These are phyloP conservation scores for Xyrichtys novacula DNA, from an alignment of 2,797 vertebrate genomes.

Conservation along the genomic window DNA sequence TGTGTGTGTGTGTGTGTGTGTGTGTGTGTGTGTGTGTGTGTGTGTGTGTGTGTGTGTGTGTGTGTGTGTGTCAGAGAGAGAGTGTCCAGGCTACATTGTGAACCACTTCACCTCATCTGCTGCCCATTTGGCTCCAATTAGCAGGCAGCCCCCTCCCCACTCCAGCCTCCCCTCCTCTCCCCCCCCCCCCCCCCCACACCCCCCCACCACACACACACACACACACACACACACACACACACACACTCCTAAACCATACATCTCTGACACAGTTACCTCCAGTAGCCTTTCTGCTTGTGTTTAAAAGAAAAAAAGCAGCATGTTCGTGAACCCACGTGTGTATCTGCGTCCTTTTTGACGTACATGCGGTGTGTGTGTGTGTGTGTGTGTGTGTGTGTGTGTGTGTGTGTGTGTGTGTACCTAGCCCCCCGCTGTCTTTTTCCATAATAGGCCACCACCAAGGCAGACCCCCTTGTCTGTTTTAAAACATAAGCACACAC, in stretches of 20 bases:
- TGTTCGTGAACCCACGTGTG: constrained; percentile 31
- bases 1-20: constrained; percentile 30
- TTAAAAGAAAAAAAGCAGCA: constrained; percentile 3
- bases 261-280: constrained; percentile 78
- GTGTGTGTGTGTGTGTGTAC: constrained; percentile 48
- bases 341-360: constrained; percentile 15
- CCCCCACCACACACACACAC: no score
- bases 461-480: constrained; percentile 57
- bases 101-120: constrained; percentile 73
- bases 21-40: constrained; percentile 35
- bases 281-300: constrained; percentile 60
- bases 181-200: background rate
- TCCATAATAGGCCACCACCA: constrained; percentile 74
- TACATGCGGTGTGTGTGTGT: constrained; percentile 20
- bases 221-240: background rate
- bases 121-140: constrained; percentile 81
- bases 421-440: constrained; percentile 72
- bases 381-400: constrained; percentile 20
- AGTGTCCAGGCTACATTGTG: constrained; percentile 42
- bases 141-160: constrained; percentile 68
- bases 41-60: constrained; percentile 34
- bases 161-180: constrained; percentile 54
- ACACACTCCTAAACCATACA: constrained; percentile 54
- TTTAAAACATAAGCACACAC: constrained; percentile 63
- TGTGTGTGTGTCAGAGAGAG: constrained; percentile 28